Evolutionary conservation across 2,797 vertebrate species (phyloP).

Genomic region (Lepus townsendii): DNA sequence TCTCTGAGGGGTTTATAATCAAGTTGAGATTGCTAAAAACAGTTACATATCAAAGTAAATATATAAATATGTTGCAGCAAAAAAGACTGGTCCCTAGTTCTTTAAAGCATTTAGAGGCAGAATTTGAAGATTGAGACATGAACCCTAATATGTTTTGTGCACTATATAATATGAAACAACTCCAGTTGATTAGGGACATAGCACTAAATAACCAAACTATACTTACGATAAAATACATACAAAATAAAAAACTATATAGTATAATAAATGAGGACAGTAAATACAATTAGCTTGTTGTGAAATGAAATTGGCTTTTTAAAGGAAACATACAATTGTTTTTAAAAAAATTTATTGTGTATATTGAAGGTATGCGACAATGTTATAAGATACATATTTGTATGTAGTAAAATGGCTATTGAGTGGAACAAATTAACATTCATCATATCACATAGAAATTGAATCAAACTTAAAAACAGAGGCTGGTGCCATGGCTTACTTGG

Average conservation of each 20-base stretch:
- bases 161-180: background rate
- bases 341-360: background rate
- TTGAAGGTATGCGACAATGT: background rate
- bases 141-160: background rate
- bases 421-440: background rate
- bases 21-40: constrained; percentile 43
- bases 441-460: constrained; percentile 22
- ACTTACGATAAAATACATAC: background rate
- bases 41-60: constrained; percentile 32
- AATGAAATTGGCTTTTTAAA: background rate
- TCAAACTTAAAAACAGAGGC: background rate
- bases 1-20: constrained; percentile 32
- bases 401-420: background rate
- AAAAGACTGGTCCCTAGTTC: background rate
- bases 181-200: background rate
- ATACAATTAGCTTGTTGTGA: background rate
- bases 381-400: background rate
- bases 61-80: constrained; percentile 14
- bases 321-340: background rate
- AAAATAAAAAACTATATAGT: background rate
- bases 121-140: background rate
- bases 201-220: background rate
- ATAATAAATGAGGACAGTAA: constrained; percentile 36
- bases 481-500: too few species aligned
- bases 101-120: constrained; percentile 31